Evolutionary conservation across 2,113 vertebrate genomes (phyloP).

Genomic region (Pseudopipra pipra): DNA sequence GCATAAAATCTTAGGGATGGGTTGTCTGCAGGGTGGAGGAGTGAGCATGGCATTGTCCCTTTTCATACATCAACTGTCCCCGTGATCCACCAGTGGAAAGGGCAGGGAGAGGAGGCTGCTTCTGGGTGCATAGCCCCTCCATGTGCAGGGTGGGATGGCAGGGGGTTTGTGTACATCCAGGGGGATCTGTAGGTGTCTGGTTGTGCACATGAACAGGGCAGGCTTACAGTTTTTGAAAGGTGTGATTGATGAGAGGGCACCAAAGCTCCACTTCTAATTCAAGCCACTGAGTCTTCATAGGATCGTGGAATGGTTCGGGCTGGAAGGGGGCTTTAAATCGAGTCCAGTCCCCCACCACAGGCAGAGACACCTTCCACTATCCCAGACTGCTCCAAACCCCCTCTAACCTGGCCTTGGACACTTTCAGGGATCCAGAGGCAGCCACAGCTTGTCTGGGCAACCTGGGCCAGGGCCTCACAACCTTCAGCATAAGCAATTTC

Average conservation of each 20-base stretch:
- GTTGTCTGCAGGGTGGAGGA: neutral
- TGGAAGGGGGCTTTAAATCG: fast-evolving
- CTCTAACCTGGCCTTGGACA: fast-evolving
- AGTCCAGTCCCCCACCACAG: fast-evolving
- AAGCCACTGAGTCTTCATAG: fast-evolving
- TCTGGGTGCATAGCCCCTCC: fast-evolving
- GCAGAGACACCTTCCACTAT: fast-evolving
- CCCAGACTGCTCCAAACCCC: fast-evolving
- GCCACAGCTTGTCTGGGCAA: neutral
- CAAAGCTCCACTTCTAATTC: neutral
- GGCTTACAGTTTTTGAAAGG: neutral
- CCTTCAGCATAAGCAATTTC: fast-evolving
- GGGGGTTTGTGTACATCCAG: neutral
- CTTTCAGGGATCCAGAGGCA: neutral
- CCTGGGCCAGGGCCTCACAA: neutral
- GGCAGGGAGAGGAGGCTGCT: neutral
- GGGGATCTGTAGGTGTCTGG: neutral
- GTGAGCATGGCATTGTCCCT: neutral
- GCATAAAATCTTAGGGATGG: neutral
- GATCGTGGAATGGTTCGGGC: neutral
- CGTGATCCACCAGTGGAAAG: fast-evolving
- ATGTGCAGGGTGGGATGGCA: fast-evolving
- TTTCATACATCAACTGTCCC: neutral
- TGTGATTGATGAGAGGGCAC: neutral
- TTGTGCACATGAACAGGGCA: fast-evolving